phyloP scores from a whole-genome alignment of 2,888 invertebrate genomes.

The Apotomis betuletana region DNA sequence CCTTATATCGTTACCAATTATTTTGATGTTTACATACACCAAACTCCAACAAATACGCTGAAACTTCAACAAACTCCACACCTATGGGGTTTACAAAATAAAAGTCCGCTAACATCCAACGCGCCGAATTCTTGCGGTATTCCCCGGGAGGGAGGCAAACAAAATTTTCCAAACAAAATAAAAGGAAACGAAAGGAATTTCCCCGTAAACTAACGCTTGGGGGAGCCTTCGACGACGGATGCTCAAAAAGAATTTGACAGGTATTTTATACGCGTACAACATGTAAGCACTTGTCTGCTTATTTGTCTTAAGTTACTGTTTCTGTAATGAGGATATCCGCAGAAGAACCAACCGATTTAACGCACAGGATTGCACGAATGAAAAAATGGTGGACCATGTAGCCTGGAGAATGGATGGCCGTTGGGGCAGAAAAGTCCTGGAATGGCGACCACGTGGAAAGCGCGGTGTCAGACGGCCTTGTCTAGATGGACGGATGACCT shows the following conservation, averaged over 20 bases:
- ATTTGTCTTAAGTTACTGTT: background rate
- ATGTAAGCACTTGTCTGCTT: constrained; percentile 1
- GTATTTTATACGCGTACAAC: constrained; percentile 14
- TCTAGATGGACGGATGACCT: no score
- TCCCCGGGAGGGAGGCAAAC: constrained; percentile 10
- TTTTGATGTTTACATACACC: background rate
- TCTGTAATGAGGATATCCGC: no score
- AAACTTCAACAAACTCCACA: background rate
- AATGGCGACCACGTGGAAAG: no score
- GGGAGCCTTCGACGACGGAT: background rate
- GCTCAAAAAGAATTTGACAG: constrained; percentile 15
- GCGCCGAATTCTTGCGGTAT: constrained; percentile 23
- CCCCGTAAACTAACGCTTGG: constrained; percentile 28
- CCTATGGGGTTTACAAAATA: constrained; percentile 5
- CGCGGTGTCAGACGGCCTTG: no score
- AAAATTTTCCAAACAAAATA: constrained; percentile 27
- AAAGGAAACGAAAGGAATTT: constrained; percentile 26
- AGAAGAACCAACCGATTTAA: no score
- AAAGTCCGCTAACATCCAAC: constrained; percentile 22
- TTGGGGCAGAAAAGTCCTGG: no score
- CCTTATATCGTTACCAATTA: background rate
- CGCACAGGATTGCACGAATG: no score
- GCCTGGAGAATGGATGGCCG: no score
- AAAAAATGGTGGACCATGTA: no score
- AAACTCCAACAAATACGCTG: background rate